phyloP scores from a whole-genome alignment of 2,113 vertebrate genomes.

The Podarcis cretensis region DNA sequence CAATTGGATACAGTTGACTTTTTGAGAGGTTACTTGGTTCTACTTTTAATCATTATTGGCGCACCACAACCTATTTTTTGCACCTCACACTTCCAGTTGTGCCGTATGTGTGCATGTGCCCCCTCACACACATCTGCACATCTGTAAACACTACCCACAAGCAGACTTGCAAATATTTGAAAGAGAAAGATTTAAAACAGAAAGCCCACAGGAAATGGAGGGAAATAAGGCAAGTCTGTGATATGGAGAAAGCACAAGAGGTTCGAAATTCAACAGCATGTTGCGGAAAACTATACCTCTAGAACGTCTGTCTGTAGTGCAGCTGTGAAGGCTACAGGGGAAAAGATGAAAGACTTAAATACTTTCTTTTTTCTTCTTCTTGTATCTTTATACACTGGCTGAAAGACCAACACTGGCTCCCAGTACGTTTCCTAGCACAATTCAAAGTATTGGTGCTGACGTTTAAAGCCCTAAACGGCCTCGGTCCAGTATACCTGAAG shows the following conservation, averaged over 20 bases:
- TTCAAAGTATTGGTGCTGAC: too few relatives aligned
- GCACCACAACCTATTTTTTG: not conserved
- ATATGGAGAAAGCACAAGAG: not conserved
- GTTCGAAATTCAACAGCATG: not conserved
- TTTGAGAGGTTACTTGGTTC: slow-evolving; percentile 41
- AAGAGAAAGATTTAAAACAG: not conserved
- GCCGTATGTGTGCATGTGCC: not conserved
- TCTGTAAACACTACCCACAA: not conserved
- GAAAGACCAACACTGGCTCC: too few relatives aligned
- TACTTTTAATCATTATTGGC: slow-evolving; percentile 16
- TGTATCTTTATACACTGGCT: too few relatives aligned
- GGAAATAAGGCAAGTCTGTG: not conserved
- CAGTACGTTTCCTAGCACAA: too few relatives aligned
- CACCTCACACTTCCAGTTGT: not conserved
- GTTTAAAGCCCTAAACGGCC: too few relatives aligned
- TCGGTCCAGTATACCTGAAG: too few relatives aligned
- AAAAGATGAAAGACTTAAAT: not conserved
- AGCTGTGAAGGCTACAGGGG: not conserved
- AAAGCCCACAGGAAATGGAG: not conserved
- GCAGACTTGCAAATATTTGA: not conserved
- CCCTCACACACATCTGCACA: not conserved
- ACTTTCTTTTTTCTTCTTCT: too few relatives aligned
- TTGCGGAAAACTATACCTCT: not conserved
- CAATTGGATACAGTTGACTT: slow-evolving; percentile 59
- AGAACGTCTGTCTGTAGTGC: not conserved